phyloP scores from a whole-genome alignment of 2,113 vertebrate genomes.

The Stomatorhinus ivindoensis region DNA sequence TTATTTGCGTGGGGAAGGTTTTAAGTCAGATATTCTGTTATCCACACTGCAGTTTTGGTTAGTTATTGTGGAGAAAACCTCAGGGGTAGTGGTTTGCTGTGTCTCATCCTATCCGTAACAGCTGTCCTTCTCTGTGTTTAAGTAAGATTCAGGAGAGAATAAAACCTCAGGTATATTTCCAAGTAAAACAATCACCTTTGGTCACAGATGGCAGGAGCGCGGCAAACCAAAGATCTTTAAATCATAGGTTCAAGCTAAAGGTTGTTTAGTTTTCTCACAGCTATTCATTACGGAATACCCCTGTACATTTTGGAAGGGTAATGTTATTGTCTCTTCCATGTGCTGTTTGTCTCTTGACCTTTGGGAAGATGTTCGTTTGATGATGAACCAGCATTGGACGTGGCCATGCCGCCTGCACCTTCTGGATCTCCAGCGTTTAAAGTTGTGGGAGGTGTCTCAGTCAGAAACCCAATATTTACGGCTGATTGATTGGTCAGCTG shows the following conservation, averaged over 20 bases:
- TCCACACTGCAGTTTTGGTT: not conserved
- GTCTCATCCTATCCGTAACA: not conserved
- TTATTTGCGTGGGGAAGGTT: not conserved
- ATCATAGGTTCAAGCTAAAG: constrained; percentile 54
- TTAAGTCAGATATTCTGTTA: not conserved
- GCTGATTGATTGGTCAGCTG: not conserved
- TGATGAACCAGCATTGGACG: not conserved
- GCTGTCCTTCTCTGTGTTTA: constrained; percentile 6
- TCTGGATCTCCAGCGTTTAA: not conserved
- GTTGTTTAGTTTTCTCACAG: constrained; percentile 54
- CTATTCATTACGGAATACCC: constrained; percentile 43
- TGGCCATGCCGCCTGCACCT: not conserved
- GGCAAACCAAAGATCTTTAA: constrained; percentile 51
- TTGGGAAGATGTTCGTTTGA: constrained; percentile 3
- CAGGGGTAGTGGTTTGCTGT: not conserved
- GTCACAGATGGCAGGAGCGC: constrained; percentile 44
- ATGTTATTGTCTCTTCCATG: constrained; percentile 10
- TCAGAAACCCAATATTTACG: not conserved
- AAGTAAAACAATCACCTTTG: constrained; percentile 33
- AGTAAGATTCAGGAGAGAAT: not conserved
- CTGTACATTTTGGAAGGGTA: constrained; percentile 35
- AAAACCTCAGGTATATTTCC: not conserved
- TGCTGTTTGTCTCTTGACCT: constrained; percentile 12
- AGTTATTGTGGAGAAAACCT: not conserved
- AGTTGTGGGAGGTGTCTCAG: not conserved